phyloP scores from a whole-genome alignment of 2,113 vertebrate species.

The Sinosuthora webbiana region DNA sequence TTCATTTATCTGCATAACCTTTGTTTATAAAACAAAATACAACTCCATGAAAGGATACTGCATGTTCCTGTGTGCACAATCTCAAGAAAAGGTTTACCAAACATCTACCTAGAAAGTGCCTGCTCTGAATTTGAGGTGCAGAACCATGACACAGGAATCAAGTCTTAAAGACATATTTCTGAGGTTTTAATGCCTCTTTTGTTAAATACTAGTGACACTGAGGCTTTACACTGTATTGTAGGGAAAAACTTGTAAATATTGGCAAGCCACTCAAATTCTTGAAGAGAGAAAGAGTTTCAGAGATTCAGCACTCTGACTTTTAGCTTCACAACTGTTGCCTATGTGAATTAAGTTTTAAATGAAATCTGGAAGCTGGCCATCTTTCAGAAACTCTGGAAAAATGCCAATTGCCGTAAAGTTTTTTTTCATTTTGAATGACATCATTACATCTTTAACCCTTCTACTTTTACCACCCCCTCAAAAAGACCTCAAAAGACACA shows the following conservation, averaged over 20 bases:
- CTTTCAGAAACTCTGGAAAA: conserved; percentile 29
- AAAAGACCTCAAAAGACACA: conserved; percentile 22
- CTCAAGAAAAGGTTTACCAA: not conserved
- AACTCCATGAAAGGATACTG: not conserved
- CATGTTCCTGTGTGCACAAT: not conserved
- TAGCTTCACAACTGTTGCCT: conserved; percentile 27
- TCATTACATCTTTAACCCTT: conserved; percentile 42
- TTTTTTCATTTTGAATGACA: conserved; percentile 17
- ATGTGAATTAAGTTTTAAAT: conserved; percentile 40
- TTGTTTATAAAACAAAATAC: not conserved
- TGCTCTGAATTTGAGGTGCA: not conserved
- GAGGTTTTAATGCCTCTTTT: not conserved
- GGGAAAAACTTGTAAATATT: not conserved
- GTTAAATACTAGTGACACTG: not conserved
- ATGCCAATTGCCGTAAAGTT: not conserved
- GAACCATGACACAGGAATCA: not conserved
- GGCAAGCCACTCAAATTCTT: not conserved
- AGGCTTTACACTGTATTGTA: not conserved
- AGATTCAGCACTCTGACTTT: conserved; percentile 5
- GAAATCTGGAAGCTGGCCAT: conserved; percentile 49
- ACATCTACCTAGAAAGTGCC: not conserved
- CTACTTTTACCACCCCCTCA: conserved; percentile 46
- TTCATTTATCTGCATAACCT: not conserved
- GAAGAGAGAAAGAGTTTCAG: not conserved
- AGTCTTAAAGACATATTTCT: not conserved